Percentiles rank a stretch among this genome's conserved stretches.
Conservation (phyloP, 1,140 invertebrate genomes). For the Drosophila pruinosa region DNA sequence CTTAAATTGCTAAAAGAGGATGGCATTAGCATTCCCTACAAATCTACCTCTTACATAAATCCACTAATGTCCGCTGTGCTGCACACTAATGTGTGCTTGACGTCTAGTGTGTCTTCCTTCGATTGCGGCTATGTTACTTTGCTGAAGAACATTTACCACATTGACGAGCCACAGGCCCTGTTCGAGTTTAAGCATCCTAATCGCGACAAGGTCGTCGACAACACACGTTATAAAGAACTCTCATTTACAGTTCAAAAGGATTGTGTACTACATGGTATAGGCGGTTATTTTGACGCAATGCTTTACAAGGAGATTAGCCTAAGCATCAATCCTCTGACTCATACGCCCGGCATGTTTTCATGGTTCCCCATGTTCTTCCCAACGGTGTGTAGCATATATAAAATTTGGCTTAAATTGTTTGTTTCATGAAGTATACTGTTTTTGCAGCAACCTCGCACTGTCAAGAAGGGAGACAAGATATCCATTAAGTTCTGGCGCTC, state of each 20-base stretch:
- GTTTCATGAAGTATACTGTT: not conserved
- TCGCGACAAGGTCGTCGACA: slow-evolving; percentile 86
- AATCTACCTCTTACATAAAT: slow-evolving; percentile 95
- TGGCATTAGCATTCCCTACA: slow-evolving; percentile 95
- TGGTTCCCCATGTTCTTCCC: slow-evolving; percentile 99
- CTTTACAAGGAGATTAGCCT: slow-evolving; percentile 93
- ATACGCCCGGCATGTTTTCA: slow-evolving; percentile 96
- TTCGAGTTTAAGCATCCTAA: slow-evolving; percentile 97
- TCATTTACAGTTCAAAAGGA: slow-evolving; percentile 89
- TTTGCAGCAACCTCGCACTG: slow-evolving; percentile 62
- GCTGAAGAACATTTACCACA: slow-evolving; percentile 94
- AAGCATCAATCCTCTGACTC: slow-evolving; percentile 94
- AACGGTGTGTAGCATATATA: slow-evolving; percentile 86
- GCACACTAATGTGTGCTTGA: slow-evolving; percentile 83
- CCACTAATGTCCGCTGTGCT: slow-evolving; percentile 87
- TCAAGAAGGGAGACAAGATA: slow-evolving; percentile 88
- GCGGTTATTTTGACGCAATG: slow-evolving; percentile 96
- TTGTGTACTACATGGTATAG: slow-evolving; percentile 95
- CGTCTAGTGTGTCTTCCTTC: slow-evolving; percentile 35
- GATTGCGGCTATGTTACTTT: slow-evolving; percentile 93
- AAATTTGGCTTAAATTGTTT: too few species aligned
- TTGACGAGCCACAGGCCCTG: slow-evolving; percentile 90
- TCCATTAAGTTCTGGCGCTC: slow-evolving; percentile 95
- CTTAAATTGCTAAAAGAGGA: slow-evolving; percentile 93
- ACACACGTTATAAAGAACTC: slow-evolving; percentile 89